These are phyloP conservation scores for Polypterus senegalus DNA, from an alignment of 2,113 vertebrate genomes.

Conservation along the genomic window DNA sequence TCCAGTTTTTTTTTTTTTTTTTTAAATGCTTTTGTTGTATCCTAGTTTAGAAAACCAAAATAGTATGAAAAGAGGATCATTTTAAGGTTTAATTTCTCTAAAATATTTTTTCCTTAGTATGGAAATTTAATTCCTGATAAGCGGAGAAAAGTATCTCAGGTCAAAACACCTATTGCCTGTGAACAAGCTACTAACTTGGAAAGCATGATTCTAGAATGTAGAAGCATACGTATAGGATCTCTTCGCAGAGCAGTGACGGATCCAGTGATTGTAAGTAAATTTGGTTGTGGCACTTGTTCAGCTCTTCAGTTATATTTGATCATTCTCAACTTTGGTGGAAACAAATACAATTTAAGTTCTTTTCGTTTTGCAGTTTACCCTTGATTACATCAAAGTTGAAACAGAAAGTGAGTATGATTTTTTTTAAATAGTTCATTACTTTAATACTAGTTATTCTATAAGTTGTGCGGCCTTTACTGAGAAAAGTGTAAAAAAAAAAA, in stretches of 20 bases:
- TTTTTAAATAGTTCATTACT: too few species aligned
- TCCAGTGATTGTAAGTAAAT: slow-evolving; percentile 75
- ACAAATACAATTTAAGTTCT: background rate
- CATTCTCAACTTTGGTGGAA: too few species aligned
- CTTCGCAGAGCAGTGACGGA: slow-evolving; percentile 71
- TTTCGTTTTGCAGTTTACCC: slow-evolving; percentile 65
- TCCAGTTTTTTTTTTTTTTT: background rate
- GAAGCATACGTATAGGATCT: slow-evolving; percentile 81
- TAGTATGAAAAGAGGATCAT: background rate
- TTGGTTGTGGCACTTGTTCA: background rate
- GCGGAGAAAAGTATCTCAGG: slow-evolving; percentile 52
- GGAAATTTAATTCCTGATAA: slow-evolving; percentile 63
- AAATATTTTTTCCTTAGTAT: slow-evolving; percentile 48
- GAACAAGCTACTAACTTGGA: slow-evolving; percentile 24
- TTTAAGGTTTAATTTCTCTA: background rate
- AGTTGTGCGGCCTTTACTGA: too few species aligned
- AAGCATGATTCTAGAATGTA: slow-evolving; percentile 80
- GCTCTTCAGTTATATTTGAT: slow-evolving; percentile 1
- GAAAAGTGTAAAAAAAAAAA: too few species aligned
- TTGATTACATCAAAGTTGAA: slow-evolving; percentile 77
- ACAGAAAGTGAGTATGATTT: slow-evolving; percentile 61
- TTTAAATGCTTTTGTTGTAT: too few species aligned
- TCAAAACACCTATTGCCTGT: slow-evolving; percentile 34
- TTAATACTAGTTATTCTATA: too few species aligned
- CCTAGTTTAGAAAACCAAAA: background rate